phyloP scores from a whole-genome alignment of 2,797 vertebrate genomes.

The Pangasius djambal region DNA sequence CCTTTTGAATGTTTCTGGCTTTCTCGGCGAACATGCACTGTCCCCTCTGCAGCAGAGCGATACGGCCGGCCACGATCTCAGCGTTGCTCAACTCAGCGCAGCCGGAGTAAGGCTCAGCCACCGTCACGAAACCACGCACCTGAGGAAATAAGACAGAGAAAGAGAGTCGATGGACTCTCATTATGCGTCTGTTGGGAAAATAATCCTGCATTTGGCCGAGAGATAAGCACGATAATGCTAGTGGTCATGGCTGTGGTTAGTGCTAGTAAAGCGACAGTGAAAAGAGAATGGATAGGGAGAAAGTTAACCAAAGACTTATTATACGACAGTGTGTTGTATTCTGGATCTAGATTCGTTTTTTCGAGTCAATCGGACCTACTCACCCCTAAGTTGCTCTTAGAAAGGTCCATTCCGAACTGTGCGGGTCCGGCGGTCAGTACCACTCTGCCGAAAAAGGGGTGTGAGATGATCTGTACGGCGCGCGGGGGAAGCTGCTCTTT shows the following conservation, averaged over 20 bases:
- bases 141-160: slow-evolving; percentile 58
- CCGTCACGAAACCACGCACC: slow-evolving; percentile 91
- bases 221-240: neutral
- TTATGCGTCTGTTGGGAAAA: neutral
- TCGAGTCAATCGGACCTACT: slow-evolving; percentile 53
- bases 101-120: slow-evolving; percentile 93
- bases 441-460: slow-evolving; percentile 96
- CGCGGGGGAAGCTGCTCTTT: slow-evolving; percentile 97
- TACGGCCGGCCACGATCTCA: slow-evolving; percentile 87
- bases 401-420: slow-evolving; percentile 94
- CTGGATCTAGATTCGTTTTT: neutral
- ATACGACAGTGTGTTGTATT: neutral
- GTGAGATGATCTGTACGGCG: slow-evolving; percentile 95
- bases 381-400: slow-evolving; percentile 91
- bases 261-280: neutral
- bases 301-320: neutral
- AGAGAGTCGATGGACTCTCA: neutral
- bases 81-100: slow-evolving; percentile 89
- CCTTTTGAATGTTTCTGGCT: slow-evolving; percentile 93
- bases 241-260: neutral
- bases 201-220: neutral
- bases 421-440: slow-evolving; percentile 96
- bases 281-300: neutral
- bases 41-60: slow-evolving; percentile 93
- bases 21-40: slow-evolving; percentile 99